Evolutionary conservation across 1,140 invertebrate species (phyloP).

Genomic region (Pogonus chalceus): DNA sequence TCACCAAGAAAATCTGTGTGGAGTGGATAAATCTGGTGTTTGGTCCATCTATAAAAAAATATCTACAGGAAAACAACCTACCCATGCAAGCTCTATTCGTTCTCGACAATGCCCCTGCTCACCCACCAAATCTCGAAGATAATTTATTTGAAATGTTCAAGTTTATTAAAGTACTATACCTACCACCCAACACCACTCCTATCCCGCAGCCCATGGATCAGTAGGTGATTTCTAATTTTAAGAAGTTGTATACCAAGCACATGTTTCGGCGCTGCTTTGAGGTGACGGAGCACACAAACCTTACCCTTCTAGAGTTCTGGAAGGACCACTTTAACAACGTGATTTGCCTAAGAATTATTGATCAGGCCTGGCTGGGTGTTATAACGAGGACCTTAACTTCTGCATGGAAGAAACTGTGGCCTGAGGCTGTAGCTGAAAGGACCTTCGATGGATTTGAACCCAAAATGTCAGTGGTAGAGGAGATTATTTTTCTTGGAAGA

Average conservation of each 20-base stretch:
- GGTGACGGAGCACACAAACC: conserved; percentile 18
- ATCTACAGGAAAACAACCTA: conserved; percentile 27
- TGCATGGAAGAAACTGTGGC: conserved; percentile 27
- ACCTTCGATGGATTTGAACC: too few species aligned
- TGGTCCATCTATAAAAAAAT: conserved; percentile 28
- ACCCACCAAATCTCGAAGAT: conserved; percentile 23
- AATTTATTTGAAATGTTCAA: conserved; percentile 22
- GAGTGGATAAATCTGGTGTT: conserved; percentile 25
- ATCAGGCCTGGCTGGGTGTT: too few species aligned
- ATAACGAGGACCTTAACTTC: conserved; percentile 21
- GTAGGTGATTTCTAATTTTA: too few species aligned
- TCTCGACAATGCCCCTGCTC: conserved; percentile 29
- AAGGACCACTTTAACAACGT: conserved; percentile 19
- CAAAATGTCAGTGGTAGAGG: too few species aligned
- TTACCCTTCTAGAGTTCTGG: conserved; percentile 20
- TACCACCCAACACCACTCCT: too few species aligned
- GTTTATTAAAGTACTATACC: conserved; percentile 20
- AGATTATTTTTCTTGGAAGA: too few species aligned
- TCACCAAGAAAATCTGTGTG: conserved; percentile 29
- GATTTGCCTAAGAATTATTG: too few species aligned
- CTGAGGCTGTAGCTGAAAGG: conserved; percentile 20
- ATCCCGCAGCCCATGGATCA: too few species aligned
- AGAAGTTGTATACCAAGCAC: conserved; percentile 21
- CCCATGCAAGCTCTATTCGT: conserved; percentile 26
- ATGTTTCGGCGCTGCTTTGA: conserved; percentile 49